Percentiles rank a stretch among this genome's conserved stretches.
Conservation (phyloP, 2,113 vertebrate species). For the Cyanoderma ruficeps region DNA sequence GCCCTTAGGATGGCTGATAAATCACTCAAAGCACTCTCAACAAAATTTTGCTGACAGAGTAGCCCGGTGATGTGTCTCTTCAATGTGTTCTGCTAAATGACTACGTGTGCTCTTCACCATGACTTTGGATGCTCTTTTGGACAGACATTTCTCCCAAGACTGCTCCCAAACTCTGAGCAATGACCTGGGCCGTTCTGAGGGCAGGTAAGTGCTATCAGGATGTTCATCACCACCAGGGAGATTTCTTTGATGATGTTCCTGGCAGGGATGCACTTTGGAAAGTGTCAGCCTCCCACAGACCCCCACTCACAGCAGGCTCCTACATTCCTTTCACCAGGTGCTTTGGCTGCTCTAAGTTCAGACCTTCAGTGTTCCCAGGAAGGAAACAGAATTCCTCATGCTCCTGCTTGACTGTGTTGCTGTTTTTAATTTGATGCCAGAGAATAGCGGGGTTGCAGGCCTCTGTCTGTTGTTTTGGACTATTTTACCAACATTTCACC, state of each 20-base stretch:
- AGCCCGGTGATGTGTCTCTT: background rate
- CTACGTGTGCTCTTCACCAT: background rate
- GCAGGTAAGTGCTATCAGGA: background rate
- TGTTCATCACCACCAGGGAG: background rate
- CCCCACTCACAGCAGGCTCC: background rate
- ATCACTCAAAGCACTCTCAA: background rate
- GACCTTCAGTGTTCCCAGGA: background rate
- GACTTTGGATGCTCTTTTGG: background rate
- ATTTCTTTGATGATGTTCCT: background rate
- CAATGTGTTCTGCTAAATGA: background rate
- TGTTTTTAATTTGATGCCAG: background rate
- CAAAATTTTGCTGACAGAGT: background rate
- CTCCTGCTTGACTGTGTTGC: background rate
- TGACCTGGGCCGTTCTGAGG: background rate
- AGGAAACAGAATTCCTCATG: background rate
- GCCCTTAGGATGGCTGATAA: background rate
- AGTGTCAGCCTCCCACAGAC: background rate
- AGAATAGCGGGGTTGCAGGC: background rate
- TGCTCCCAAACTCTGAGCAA: background rate
- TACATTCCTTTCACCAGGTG: background rate
- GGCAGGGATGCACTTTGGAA: background rate
- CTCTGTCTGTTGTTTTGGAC: background rate
- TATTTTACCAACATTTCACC: background rate
- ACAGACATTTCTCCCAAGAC: background rate
- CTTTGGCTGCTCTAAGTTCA: background rate